These are phyloP conservation scores for Thamnophis elegans DNA, from an alignment of 2,797 vertebrate species.

Conservation along the genomic window DNA sequence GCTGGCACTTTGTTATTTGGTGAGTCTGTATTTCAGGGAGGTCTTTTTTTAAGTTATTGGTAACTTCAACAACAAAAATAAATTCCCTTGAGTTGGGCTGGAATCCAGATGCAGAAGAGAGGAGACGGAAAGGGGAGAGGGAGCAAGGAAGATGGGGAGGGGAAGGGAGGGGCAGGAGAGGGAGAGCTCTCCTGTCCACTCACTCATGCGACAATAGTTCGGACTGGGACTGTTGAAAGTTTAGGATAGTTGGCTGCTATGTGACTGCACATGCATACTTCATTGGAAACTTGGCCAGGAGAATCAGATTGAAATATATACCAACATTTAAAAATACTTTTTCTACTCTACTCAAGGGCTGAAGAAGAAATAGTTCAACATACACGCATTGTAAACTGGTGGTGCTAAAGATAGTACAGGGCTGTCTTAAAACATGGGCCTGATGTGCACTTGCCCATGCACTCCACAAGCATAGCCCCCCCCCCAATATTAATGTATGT, in stretches of 20 bases:
- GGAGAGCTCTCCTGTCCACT: background rate
- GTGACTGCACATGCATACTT: background rate
- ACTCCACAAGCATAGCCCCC: too few species aligned
- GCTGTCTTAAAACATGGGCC: background rate
- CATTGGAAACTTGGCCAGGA: background rate
- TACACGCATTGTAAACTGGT: background rate
- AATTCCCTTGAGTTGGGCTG: background rate
- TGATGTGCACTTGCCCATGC: too few species aligned
- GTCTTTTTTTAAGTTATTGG: conserved; percentile 19
- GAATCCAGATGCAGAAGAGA: background rate
- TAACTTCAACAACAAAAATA: conserved; percentile 6
- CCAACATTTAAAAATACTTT: background rate
- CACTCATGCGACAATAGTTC: fast-evolving
- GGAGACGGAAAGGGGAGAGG: background rate
- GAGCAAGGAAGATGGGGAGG: background rate
- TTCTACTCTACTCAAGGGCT: background rate
- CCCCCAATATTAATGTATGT: too few species aligned
- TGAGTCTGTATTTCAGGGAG: conserved; percentile 22
- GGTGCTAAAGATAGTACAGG: background rate
- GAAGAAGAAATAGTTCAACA: background rate
- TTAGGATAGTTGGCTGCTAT: fast-evolving
- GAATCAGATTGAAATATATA: background rate
- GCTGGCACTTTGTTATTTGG: conserved; percentile 36
- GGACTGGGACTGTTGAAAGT: background rate
- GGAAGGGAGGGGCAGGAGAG: background rate